phyloP scores from a whole-genome alignment of 2,797 vertebrate genomes.

The Propithecus perrieri region DNA sequence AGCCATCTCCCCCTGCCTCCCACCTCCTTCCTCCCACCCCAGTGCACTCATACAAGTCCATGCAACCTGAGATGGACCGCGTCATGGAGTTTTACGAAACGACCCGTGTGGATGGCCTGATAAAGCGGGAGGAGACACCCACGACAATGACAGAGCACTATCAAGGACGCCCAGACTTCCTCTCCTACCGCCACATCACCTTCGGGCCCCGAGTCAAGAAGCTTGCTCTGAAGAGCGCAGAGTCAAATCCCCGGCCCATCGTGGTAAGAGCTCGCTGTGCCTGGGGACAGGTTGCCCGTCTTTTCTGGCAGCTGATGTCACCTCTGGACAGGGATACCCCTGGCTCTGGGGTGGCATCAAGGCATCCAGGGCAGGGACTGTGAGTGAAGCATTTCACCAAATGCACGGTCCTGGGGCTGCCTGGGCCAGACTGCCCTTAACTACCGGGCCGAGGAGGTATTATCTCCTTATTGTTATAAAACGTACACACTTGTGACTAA shows the following conservation, averaged over 20 bases:
- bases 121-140: constrained; percentile 82
- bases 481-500: neutral
- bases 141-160: constrained; percentile 88
- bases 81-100: constrained; percentile 89
- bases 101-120: constrained; percentile 85
- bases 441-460: neutral
- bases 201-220: constrained; percentile 81
- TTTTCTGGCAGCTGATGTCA: too few relatives aligned
- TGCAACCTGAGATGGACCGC: constrained; percentile 82
- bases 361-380: neutral
- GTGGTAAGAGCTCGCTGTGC: constrained; percentile 71
- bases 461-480: neutral
- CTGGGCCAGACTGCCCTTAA: neutral
- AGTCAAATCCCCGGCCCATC: constrained; percentile 76
- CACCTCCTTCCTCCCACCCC: neutral
- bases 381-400: neutral
- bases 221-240: neutral
- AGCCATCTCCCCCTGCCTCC: fast-evolving
- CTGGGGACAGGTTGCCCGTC: neutral
- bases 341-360: neutral
- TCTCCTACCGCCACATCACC: constrained; percentile 83
- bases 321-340: neutral
- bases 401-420: neutral
- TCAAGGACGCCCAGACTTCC: constrained; percentile 87
- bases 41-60: constrained; percentile 87